phyloP scores from a whole-genome alignment of 2,113 vertebrate species.

The Bubo blakistoni region DNA sequence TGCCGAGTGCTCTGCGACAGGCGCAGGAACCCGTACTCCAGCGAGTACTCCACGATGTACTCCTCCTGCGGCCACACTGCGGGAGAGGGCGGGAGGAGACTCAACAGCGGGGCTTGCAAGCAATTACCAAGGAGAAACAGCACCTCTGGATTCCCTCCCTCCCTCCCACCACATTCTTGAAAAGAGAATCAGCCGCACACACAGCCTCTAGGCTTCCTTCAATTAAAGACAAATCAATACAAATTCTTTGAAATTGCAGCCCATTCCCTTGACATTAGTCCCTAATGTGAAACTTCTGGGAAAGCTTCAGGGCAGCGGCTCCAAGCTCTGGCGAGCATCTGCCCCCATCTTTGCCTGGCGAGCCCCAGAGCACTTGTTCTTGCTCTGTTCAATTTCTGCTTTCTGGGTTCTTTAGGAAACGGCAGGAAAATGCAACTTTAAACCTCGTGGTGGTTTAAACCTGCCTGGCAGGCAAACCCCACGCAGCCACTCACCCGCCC shows the following conservation, averaged over 20 bases:
- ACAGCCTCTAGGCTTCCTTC: neutral
- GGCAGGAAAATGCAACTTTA: neutral
- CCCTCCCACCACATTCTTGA: neutral
- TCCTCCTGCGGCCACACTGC: conserved; percentile 95
- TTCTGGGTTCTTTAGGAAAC: neutral
- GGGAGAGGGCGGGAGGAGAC: neutral
- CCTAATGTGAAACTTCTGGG: neutral
- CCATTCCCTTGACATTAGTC: neutral
- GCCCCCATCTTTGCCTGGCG: neutral
- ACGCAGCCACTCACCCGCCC: too few relatives aligned
- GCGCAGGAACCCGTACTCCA: conserved; percentile 96
- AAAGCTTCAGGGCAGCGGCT: neutral
- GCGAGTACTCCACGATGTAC: conserved; percentile 95
- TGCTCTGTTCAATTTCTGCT: neutral
- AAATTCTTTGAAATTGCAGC: neutral
- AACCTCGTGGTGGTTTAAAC: too few relatives aligned
- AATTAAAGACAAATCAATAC: neutral
- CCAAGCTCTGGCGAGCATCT: neutral
- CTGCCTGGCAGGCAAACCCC: too few relatives aligned
- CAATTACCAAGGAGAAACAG: neutral
- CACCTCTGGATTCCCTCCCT: neutral
- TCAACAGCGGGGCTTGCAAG: neutral
- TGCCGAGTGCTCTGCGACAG: conserved; percentile 92
- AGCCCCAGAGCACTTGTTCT: neutral
- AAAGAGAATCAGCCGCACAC: neutral